Evolutionary conservation across 2,888 invertebrate genomes (phyloP), one percentile per base, ranked within the genome.

Genomic region (Melikaiella ostensackeni): DNA sequence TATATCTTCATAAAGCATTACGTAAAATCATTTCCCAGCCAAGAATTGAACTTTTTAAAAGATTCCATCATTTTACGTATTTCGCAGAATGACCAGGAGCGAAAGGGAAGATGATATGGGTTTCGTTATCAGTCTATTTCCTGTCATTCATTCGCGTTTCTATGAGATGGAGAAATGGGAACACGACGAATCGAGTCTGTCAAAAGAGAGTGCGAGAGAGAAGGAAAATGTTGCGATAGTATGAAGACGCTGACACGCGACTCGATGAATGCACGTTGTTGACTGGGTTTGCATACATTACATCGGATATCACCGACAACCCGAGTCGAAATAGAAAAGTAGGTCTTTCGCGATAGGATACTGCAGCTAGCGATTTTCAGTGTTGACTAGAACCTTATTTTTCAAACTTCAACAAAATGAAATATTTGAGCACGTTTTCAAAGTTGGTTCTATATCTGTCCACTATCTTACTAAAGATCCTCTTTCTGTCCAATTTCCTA

Each of bases 141-240:
- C 66, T 66, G 66, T 66, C 66, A 66, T 70, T 50, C 70, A 50
- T 70, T 70, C 33, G 50, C 27, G 30, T 70, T 70, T 70, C 70
- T 33, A 70, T 70, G 70, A 70, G 50, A 70, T 46, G 77, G 78
- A 79, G 77, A 77, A 79, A 79, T 74, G 76, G 76, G 78, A 76
- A 79, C 75, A 73, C 75, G 79, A 46, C 57, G 76, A 81, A 75
- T 75, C 77, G 75, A 79, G 76, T 77, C 46, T 64, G 19, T 64
- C 64, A 38, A 70, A 42, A 70, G 70, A 70, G 70, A 50, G 50
- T 33, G 70, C 19, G 50, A 70, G 70, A 50, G 70, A 70, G 70
- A 70, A 50, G 33, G 50, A 46, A 70, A 70, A 70, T 70, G 30
- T 46, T 70, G 50, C 70, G 27, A 70, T 70, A 70, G 70, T 55